Evolutionary conservation across 2,888 invertebrate genomes (phyloP).

Genomic region (Bimastos eiseni): DNA sequence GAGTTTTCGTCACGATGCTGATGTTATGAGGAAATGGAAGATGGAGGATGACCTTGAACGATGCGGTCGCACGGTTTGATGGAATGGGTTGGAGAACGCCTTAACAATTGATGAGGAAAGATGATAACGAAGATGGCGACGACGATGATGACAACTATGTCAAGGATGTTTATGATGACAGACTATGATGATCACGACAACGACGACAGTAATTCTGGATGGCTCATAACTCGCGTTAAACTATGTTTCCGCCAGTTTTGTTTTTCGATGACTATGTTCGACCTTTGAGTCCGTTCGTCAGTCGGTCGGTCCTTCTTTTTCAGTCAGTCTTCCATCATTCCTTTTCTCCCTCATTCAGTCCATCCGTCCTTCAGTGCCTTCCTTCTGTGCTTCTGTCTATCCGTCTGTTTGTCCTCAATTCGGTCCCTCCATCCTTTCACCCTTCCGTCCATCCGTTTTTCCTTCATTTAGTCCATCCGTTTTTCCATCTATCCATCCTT

Average conservation of each 20-base stretch:
- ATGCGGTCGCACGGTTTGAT: neutral
- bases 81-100: too few relatives aligned
- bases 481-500: neutral
- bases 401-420: too few relatives aligned
- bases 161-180: slow-evolving; percentile 29
- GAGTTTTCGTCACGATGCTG: too few relatives aligned
- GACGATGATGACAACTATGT: slow-evolving; percentile 30
- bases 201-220: slow-evolving; percentile 31
- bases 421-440: neutral
- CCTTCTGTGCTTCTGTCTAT: too few relatives aligned
- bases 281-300: too few relatives aligned
- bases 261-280: too few relatives aligned
- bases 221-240: too few relatives aligned
- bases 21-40: neutral
- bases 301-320: too few relatives aligned
- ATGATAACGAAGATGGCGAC: slow-evolving; percentile 28
- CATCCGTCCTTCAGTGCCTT: too few relatives aligned
- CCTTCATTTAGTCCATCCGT: neutral
- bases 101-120: neutral
- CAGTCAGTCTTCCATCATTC: too few relatives aligned
- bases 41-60: neutral
- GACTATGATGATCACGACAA: slow-evolving; percentile 24
- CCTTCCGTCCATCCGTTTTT: neutral
- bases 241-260: too few relatives aligned
- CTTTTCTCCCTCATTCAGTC: too few relatives aligned